A percentile compares a stretch with the other conserved stretches of the same genome.
Conservation (phyloP, 1,140 invertebrate species). For the Pentalonia nigronervosa region DNA sequence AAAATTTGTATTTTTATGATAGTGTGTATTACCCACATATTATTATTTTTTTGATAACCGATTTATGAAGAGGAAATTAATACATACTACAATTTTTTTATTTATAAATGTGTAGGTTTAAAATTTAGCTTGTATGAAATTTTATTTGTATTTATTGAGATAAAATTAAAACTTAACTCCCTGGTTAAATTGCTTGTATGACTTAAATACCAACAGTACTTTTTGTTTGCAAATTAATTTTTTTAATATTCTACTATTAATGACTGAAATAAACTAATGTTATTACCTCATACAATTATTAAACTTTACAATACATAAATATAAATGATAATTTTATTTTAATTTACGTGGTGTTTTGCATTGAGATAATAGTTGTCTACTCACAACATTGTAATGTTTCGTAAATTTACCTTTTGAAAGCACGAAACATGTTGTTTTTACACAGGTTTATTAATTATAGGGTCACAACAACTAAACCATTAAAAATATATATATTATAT, state of each 20-base stretch:
- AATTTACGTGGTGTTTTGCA: background rate
- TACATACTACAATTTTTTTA: background rate
- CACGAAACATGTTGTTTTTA: background rate
- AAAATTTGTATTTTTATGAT: background rate
- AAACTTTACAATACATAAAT: background rate
- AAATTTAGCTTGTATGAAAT: background rate
- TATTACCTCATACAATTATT: background rate
- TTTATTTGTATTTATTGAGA: background rate
- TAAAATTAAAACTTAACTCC: background rate
- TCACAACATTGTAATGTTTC: background rate
- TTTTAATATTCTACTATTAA: background rate
- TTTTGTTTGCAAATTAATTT: background rate
- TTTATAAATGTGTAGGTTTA: background rate
- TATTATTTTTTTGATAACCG: background rate
- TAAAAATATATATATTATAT: background rate
- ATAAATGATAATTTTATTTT: background rate
- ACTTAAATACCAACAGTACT: no score
- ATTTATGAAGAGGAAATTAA: background rate
- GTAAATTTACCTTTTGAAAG: background rate
- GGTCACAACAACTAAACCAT: background rate
- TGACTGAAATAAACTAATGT: background rate
- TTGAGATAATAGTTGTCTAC: background rate
- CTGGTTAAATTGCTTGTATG: background rate
- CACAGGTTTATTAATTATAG: background rate
- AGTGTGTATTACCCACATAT: background rate